Percentiles rank a stretch among this genome's conserved stretches.
phyloP scores from a whole-genome alignment of 2,113 vertebrate genomes.

The Atrichornis clamosus region DNA sequence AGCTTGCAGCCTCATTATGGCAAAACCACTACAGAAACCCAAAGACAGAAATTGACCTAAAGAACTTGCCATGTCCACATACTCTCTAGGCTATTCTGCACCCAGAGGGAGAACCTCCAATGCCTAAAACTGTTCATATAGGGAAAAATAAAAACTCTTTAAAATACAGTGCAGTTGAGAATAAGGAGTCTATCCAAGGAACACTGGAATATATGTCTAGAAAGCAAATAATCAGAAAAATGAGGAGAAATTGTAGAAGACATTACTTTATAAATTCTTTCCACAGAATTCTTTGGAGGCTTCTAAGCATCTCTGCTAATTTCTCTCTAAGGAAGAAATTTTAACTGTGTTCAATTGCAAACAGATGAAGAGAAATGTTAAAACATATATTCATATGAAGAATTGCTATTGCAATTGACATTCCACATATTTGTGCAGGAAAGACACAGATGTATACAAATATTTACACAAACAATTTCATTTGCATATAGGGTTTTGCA shows the following conservation, averaged over 20 bases:
- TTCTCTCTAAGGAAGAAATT: neutral
- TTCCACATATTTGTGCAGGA: neutral
- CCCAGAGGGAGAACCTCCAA: neutral
- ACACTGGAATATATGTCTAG: neutral
- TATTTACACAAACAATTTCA: neutral
- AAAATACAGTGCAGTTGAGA: neutral
- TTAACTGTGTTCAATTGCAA: neutral
- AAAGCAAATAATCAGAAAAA: neutral
- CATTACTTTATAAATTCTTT: neutral
- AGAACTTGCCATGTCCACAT: neutral
- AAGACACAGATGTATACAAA: neutral
- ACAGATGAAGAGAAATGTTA: neutral
- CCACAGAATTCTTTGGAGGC: neutral
- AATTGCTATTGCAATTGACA: neutral
- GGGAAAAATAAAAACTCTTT: neutral
- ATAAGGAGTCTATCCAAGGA: neutral
- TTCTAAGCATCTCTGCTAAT: neutral
- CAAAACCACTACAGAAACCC: neutral
- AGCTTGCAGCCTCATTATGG: neutral
- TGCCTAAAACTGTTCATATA: neutral
- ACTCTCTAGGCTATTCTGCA: neutral
- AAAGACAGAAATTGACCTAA: neutral
- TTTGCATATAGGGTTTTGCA: neutral
- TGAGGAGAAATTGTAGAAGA: neutral
- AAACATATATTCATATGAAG: neutral